Conservation (phyloP, 2,113 vertebrate genomes). For the Poicephalus meyeri region DNA sequence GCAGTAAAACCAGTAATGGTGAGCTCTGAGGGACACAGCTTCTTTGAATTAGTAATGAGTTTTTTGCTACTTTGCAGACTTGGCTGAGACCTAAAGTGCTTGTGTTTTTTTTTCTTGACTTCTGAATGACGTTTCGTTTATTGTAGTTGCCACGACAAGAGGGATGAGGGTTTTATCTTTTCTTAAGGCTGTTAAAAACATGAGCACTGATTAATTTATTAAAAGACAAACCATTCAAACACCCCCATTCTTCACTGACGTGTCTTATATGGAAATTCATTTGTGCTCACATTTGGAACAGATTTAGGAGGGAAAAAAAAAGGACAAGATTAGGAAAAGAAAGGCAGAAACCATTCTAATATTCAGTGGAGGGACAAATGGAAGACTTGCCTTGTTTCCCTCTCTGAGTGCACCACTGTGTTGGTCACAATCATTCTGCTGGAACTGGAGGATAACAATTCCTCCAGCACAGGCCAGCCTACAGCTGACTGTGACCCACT, state of each 20-base stretch:
- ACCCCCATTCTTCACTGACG: not conserved
- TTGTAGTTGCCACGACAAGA: constrained; percentile 10
- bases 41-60: constrained; percentile 22
- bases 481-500: accelerated
- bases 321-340: not conserved
- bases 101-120: not conserved
- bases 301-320: not conserved
- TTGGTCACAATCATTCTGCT: not conserved
- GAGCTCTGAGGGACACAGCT: constrained; percentile 6
- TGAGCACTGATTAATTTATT: not conserved
- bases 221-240: constrained; percentile 1
- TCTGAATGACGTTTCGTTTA: not conserved
- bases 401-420: not conserved
- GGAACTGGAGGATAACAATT: not conserved
- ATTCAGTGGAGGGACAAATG: not conserved
- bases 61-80: not conserved
- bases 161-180: not conserved
- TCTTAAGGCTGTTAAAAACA: constrained; percentile 14
- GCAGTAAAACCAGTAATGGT: not conserved
- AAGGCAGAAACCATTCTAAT: not conserved
- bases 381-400: not conserved
- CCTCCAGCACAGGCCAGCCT: not conserved
- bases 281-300: not conserved
- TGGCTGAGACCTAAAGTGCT: constrained; percentile 26
- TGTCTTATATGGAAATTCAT: not conserved